Conservation (phyloP, 53 echinoderm and acorn worm genomes). For the Zoroaster sp. region DNA sequence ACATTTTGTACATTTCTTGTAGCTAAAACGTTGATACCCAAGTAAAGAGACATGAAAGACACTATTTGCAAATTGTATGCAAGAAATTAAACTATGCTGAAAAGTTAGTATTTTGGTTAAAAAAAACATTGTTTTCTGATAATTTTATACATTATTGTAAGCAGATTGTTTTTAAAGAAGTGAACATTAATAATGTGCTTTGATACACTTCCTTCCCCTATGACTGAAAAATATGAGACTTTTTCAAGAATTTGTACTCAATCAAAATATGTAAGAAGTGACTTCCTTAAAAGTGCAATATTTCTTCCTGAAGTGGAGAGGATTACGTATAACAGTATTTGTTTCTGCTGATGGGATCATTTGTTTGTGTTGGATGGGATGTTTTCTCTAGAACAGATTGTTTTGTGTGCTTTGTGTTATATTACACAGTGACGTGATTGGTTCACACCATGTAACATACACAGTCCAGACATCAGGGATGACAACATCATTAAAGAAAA, state of each 20-base stretch:
- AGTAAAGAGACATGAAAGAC: not conserved
- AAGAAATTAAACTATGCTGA: constrained; percentile 21
- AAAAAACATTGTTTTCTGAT: not conserved
- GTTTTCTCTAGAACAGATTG: not conserved
- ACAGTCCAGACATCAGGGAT: constrained; percentile 13
- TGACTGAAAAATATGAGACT: not conserved
- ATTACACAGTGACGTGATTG: not conserved
- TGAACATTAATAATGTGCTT: not conserved
- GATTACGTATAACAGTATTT: not conserved
- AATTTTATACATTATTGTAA: not conserved
- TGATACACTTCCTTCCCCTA: not conserved
- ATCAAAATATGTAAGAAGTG: not conserved
- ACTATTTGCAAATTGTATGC: not conserved
- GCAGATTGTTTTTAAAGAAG: constrained; percentile 16
- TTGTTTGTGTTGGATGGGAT: no score
- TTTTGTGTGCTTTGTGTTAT: not conserved
- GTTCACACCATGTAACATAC: constrained; percentile 19
- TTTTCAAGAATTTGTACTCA: not conserved
- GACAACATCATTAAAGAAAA: not conserved
- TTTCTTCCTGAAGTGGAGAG: not conserved
- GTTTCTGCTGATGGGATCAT: not conserved
- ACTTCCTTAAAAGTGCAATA: constrained; percentile 17
- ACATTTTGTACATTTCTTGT: not conserved
- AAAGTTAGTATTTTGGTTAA: constrained; percentile 1
- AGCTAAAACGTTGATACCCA: not conserved